Evolutionary conservation across 2,797 vertebrate species (phyloP).

Genomic region (Sebastes goodei): DNA sequence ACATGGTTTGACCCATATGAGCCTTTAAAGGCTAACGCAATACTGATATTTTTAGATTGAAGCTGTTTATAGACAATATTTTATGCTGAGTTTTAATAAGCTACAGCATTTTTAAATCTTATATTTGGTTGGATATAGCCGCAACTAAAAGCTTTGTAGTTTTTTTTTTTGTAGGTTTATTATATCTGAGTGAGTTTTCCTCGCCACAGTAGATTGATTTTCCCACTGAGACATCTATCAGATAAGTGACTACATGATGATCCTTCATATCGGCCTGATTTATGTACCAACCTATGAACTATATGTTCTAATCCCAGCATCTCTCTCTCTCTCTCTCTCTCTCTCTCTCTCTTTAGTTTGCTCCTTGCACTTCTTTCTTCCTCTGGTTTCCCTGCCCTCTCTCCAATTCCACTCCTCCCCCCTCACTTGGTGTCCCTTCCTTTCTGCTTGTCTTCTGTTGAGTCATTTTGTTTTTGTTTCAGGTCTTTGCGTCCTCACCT

Average conservation of each 20-base stretch:
- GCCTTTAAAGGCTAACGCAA: constrained; percentile 34
- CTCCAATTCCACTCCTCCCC: constrained; percentile 6
- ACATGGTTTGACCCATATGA: not conserved
- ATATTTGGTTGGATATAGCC: not conserved
- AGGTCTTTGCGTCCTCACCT: not conserved
- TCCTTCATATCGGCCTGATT: not conserved
- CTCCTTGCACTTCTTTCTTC: not conserved
- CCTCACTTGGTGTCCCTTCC: not conserved
- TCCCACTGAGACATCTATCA: not conserved
- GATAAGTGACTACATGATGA: not conserved
- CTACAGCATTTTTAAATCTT: not conserved
- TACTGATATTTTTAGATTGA: constrained; percentile 48
- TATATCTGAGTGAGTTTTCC: not conserved
- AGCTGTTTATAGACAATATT: not conserved
- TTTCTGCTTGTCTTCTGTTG: not conserved
- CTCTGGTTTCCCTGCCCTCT: not conserved
- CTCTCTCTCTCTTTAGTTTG: not conserved
- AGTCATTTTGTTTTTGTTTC: not conserved
- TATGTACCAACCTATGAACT: not conserved
- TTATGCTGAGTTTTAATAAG: not conserved
- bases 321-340: not conserved
- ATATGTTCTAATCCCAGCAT: not conserved
- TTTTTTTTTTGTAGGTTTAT: too few species aligned
- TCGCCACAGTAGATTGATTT: not conserved
- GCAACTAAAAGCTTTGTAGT: not conserved